A percentile compares a stretch with the other conserved stretches of the same genome.
Evolutionary conservation across 1,140 invertebrate species (phyloP).

Genomic region (Cotesia glomerata): DNA sequence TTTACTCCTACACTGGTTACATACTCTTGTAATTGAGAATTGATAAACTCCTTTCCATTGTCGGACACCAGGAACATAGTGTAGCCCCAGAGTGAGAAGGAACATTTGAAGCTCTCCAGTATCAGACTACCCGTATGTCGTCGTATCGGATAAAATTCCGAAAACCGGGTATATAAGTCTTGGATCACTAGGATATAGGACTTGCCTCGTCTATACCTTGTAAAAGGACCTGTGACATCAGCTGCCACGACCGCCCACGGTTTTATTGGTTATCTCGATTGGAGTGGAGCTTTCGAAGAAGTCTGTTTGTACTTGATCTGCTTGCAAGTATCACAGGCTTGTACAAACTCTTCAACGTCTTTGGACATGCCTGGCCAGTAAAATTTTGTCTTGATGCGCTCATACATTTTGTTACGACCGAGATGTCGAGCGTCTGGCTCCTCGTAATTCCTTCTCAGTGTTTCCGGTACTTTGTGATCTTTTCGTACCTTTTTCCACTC

Average conservation of each 20-base stretch:
- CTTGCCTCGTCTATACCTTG: conserved; percentile 25
- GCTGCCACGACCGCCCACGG: conserved; percentile 18
- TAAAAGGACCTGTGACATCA: conserved; percentile 14
- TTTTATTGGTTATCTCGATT: conserved; percentile 4
- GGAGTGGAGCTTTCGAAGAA: not conserved
- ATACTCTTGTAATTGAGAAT: no score
- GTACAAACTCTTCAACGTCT: no score
- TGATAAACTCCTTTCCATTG: no score
- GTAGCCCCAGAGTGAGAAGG: conserved; percentile 18
- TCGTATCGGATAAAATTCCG: conserved; percentile 24
- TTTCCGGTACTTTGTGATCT: no score
- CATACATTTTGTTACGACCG: no score
- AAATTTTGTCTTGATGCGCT: not conserved
- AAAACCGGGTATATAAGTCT: conserved; percentile 32
- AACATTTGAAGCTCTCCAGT: not conserved
- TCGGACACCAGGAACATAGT: conserved; percentile 14
- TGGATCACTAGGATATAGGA: conserved; percentile 19
- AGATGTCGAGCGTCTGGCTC: no score
- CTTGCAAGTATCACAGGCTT: no score
- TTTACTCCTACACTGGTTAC: no score
- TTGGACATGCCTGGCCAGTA: conserved; percentile 32
- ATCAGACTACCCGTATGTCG: conserved; percentile 8
- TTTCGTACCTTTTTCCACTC: no score
- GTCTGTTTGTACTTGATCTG: conserved; percentile 2
- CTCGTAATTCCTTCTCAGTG: no score